Conservation (phyloP, 2,113 vertebrate species). For the Harpagus bidentatus region DNA sequence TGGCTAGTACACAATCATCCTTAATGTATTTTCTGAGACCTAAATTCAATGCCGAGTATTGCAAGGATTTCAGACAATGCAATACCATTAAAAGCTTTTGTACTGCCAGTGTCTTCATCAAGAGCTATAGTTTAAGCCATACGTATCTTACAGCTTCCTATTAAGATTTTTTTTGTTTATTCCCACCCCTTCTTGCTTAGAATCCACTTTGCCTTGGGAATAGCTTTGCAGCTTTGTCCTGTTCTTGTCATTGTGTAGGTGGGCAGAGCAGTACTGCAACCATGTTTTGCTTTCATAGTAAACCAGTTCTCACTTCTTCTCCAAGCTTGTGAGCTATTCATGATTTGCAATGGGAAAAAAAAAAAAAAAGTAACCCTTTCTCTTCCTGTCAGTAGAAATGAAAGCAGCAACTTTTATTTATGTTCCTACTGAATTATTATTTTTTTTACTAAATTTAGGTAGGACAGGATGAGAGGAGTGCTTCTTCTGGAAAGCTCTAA, state of each 20-base stretch:
- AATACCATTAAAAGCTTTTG: not conserved
- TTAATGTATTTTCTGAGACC: conserved; percentile 40
- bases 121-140: not conserved
- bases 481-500: not conserved
- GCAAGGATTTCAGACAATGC: not conserved
- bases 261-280: not conserved
- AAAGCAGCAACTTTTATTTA: not conserved
- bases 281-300: not conserved
- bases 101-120: not conserved
- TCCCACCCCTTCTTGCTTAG: not conserved
- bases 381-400: not conserved
- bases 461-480: not conserved
- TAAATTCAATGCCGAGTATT: not conserved
- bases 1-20: not conserved
- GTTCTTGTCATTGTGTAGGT: not conserved
- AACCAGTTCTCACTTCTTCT: not conserved
- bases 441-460: not conserved
- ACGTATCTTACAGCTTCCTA: not conserved
- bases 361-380: not conserved
- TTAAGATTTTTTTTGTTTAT: not conserved
- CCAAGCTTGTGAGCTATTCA: not conserved
- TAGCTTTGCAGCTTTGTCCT: not conserved
- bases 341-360: not conserved
- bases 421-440: not conserved
- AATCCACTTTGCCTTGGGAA: not conserved